Evolutionary conservation across 2,797 vertebrate species (phyloP).

Genomic region (Hafferia zeledoni): DNA sequence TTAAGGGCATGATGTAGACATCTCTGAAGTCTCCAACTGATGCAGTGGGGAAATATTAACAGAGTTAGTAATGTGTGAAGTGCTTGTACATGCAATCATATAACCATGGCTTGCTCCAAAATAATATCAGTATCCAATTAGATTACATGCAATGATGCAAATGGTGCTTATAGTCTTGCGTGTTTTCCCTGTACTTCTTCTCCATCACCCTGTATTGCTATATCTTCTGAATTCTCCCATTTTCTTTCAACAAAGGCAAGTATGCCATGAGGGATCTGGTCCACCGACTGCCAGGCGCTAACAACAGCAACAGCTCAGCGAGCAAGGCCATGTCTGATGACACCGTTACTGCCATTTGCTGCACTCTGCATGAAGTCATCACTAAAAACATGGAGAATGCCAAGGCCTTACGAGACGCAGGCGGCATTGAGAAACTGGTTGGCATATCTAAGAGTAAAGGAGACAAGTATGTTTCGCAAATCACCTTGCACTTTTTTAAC

Average conservation of each 20-base stretch:
- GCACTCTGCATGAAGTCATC: slow-evolving; percentile 96
- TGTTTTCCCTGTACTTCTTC: not conserved
- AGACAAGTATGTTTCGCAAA: slow-evolving; percentile 90
- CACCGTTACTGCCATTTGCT: slow-evolving; percentile 98
- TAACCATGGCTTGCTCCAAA: not conserved
- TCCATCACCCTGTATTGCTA: not conserved
- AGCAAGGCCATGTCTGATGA: slow-evolving; percentile 93
- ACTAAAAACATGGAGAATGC: slow-evolving; percentile 92
- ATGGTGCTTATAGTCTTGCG: not conserved
- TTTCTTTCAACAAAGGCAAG: slow-evolving; percentile 85
- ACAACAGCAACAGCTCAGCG: slow-evolving; percentile 85
- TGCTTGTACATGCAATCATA: not conserved
- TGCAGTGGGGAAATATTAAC: not conserved
- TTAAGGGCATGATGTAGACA: not conserved
- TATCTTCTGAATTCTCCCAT: slow-evolving; percentile 35
- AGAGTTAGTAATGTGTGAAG: not conserved
- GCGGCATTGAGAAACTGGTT: slow-evolving; percentile 88
- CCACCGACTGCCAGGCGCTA: slow-evolving; percentile 92
- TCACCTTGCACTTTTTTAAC: slow-evolving; percentile 10
- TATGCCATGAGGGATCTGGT: slow-evolving; percentile 98
- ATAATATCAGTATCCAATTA: not conserved
- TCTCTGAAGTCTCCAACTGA: not conserved
- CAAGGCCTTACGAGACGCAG: slow-evolving; percentile 95
- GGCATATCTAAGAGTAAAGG: slow-evolving; percentile 98
- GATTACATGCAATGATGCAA: not conserved